Evolutionary conservation across 2,113 vertebrate species (phyloP).

Genomic region (Antechinus flavipes): DNA sequence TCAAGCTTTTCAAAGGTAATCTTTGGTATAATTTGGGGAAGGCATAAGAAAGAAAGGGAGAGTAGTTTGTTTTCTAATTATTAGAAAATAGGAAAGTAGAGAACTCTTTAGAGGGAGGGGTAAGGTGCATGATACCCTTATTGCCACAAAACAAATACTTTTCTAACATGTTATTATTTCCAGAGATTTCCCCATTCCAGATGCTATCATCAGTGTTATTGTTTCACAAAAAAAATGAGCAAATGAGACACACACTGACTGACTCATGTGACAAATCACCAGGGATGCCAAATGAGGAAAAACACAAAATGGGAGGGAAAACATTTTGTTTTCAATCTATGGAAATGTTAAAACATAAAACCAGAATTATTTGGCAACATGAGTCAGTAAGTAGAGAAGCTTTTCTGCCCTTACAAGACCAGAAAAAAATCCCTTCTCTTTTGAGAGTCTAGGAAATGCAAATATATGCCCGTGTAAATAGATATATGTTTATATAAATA

Average conservation of each 20-base stretch:
- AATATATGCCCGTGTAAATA: constrained; percentile 50
- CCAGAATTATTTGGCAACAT: constrained; percentile 73
- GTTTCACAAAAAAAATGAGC: constrained; percentile 61
- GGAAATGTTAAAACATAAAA: constrained; percentile 74
- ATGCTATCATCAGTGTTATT: constrained; percentile 59
- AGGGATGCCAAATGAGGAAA: constrained; percentile 72
- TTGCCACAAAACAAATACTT: constrained; percentile 29
- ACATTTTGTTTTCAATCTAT: constrained; percentile 80
- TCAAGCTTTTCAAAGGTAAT: not conserved
- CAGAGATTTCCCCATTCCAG: constrained; percentile 50
- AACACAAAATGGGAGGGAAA: constrained; percentile 76
- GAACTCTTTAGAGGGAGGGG: not conserved
- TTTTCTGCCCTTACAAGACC: constrained; percentile 71
- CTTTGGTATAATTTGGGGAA: not conserved
- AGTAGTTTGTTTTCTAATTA: not conserved
- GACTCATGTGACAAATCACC: constrained; percentile 68
- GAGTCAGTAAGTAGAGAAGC: constrained; percentile 72
- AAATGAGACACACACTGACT: constrained; percentile 72
- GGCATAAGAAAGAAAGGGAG: not conserved
- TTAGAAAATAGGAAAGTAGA: constrained; percentile 28
- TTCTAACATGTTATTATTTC: constrained; percentile 59
- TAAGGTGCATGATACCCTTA: not conserved
- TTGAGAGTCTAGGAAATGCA: constrained; percentile 59
- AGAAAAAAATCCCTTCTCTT: constrained; percentile 60
- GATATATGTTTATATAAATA: not conserved